Conservation (phyloP, 2,113 vertebrate species). For the Chelonoidis abingdonii region DNA sequence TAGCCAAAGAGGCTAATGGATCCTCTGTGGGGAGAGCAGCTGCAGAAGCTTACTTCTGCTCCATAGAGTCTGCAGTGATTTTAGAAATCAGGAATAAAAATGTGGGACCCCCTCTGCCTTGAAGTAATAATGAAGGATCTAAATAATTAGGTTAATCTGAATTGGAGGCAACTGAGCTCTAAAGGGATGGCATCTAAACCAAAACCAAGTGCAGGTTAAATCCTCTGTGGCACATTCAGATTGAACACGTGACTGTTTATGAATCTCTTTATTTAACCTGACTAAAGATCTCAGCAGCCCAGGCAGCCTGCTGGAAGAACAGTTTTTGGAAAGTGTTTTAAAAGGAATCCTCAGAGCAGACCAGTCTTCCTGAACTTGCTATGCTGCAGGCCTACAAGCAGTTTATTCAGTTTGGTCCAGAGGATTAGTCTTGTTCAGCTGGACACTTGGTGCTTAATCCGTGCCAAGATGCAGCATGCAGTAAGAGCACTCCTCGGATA, state of each 20-base stretch:
- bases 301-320: not conserved
- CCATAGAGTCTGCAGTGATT: not conserved
- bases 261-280: not conserved
- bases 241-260: accelerated
- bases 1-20: not conserved
- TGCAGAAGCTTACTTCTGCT: not conserved
- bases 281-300: accelerated
- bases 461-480: slow-evolving; percentile 5
- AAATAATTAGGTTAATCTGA: not conserved
- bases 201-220: accelerated
- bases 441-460: slow-evolving; percentile 21
- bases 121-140: not conserved
- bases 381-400: not conserved
- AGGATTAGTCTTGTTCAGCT: slow-evolving; percentile 36
- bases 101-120: not conserved
- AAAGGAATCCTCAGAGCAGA: not conserved
- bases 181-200: not conserved
- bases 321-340: not conserved
- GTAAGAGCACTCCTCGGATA: slow-evolving; percentile 41
- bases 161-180: not conserved
- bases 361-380: not conserved
- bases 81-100: not conserved
- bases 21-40: not conserved
- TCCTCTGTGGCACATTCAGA: accelerated
- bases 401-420: not conserved